Percentiles rank a stretch among this genome's conserved stretches.
phyloP scores from a whole-genome alignment of 2,888 invertebrate genomes.

The Ophion obscuratus region DNA sequence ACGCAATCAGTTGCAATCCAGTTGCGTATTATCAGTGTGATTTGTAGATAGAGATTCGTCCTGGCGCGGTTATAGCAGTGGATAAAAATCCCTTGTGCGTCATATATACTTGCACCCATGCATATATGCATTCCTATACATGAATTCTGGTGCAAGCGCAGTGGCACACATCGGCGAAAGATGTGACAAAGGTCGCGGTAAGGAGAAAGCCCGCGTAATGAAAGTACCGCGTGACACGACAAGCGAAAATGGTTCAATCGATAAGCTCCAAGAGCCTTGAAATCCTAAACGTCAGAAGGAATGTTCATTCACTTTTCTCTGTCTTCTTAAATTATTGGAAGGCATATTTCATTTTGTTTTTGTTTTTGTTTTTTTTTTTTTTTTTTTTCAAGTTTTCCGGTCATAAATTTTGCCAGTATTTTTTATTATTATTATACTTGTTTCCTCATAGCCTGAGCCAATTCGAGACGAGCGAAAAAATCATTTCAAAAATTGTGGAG shows the following conservation, averaged over 20 bases:
- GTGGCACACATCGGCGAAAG: conserved; percentile 37
- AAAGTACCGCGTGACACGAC: conserved; percentile 27
- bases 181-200: conserved; percentile 60
- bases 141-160: conserved; percentile 24
- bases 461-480: too few species aligned
- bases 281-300: conserved; percentile 57
- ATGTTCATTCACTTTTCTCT: conserved; percentile 64
- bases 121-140: neutral
- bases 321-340: conserved; percentile 1
- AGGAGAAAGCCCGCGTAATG: conserved; percentile 56
- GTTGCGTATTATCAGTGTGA: conserved; percentile 50
- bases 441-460: too few species aligned
- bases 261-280: conserved; percentile 70
- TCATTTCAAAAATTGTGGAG: too few species aligned
- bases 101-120: neutral
- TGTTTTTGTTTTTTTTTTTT: too few species aligned
- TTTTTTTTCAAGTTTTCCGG: too few species aligned
- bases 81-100: too few species aligned
- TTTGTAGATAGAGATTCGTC: conserved; percentile 50
- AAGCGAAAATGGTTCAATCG: conserved; percentile 66
- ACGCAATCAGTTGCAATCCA: neutral
- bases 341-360: neutral
- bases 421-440: too few species aligned
- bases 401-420: too few species aligned
- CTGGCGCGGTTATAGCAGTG: conserved; percentile 37